A percentile compares a stretch with the other conserved stretches of the same genome.
Evolutionary conservation across 2,113 vertebrate genomes (phyloP).

Genomic region (Cyanistes caeruleus): DNA sequence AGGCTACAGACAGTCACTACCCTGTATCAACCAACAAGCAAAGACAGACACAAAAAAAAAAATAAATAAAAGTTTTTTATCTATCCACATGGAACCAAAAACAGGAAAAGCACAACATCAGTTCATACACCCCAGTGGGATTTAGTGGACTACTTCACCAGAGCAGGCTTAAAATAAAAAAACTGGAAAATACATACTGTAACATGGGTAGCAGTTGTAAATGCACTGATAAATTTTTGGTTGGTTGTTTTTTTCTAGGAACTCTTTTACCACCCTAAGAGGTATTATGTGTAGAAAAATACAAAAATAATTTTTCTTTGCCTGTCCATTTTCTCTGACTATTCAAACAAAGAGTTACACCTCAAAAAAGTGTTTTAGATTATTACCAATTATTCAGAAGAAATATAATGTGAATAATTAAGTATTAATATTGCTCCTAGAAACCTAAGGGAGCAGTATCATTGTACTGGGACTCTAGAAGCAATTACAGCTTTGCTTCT

Average conservation of each 20-base stretch:
- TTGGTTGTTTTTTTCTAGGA: background rate
- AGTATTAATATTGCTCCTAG: background rate
- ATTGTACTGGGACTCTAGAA: background rate
- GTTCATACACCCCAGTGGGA: background rate
- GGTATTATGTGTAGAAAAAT: background rate
- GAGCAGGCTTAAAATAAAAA: background rate
- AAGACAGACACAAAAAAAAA: background rate
- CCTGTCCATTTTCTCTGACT: background rate
- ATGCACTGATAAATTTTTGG: rapidly evolving
- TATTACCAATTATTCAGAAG: background rate
- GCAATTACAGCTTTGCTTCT: background rate
- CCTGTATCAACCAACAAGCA: background rate
- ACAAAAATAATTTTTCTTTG: background rate
- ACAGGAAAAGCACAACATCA: background rate
- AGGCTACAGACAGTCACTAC: background rate
- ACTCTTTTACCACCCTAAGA: background rate
- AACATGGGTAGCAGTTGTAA: background rate
- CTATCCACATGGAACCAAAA: background rate
- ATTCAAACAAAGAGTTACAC: background rate
- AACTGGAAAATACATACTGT: background rate
- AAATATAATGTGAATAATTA: background rate
- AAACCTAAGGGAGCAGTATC: background rate
- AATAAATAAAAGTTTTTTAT: background rate
- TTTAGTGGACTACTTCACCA: background rate
- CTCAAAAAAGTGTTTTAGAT: background rate